These are phyloP conservation scores for Apis laboriosa DNA, from an alignment of 1,140 invertebrate genomes.

Conservation along the genomic window DNA sequence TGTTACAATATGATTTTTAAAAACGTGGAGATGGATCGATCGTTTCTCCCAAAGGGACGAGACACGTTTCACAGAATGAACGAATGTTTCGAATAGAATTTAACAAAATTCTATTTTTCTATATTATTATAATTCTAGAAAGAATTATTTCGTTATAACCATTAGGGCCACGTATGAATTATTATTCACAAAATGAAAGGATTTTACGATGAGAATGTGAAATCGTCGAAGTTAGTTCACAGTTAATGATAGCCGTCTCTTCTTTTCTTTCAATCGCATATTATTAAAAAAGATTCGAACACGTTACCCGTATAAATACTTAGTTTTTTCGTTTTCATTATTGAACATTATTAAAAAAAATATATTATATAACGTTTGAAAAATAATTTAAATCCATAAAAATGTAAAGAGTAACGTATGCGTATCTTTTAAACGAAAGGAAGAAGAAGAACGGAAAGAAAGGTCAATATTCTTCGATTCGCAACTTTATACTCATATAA, in stretches of 20 bases:
- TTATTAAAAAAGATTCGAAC: background rate
- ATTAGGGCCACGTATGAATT: background rate
- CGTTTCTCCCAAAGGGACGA: background rate
- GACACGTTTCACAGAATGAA: background rate
- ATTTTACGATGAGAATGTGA: background rate
- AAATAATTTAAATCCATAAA: background rate
- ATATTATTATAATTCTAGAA: too few relatives aligned
- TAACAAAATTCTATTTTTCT: background rate
- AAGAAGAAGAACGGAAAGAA: background rate
- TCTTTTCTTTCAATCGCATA: background rate
- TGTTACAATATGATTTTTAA: conserved; percentile 20
- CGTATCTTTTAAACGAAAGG: background rate
- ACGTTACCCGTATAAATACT: background rate
- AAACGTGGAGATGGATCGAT: background rate
- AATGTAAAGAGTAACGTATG: background rate
- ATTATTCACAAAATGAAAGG: conserved; percentile 30
- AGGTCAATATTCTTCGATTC: background rate
- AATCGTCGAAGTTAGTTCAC: conserved; percentile 7
- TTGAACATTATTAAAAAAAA: too few relatives aligned
- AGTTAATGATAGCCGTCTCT: background rate
- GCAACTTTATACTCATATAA: background rate
- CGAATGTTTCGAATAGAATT: background rate
- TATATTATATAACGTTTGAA: background rate
- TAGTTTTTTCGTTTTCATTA: too few relatives aligned
- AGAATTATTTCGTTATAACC: background rate